Base-by-base conservation (phyloP, 2,113 vertebrate genomes). In the Bostrychus sinensis region DNA sequence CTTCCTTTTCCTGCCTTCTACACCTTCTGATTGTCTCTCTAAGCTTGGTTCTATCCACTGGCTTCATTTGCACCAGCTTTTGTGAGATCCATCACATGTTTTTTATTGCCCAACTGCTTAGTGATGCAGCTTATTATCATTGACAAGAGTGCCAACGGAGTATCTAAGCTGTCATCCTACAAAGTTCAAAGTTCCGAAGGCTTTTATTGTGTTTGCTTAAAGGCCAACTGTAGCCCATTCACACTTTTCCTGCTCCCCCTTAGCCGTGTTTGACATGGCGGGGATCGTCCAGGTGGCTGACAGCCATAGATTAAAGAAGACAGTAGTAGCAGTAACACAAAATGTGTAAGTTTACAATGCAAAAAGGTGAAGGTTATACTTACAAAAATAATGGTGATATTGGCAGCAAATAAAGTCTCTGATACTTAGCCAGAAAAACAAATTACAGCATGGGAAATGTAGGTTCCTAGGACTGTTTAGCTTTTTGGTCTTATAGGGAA, bases 1-100 rank as follows among this genome's bases (percentile, higher is more conserved):
- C 66, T 60, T 46, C 56, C 45, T 30, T 70, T 65, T 61, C 61
- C 78, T 66, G 67, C 66, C 72, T 42, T 53, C 53, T 42, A 66
- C 62, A 58, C 64, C 50, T 62, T 79, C 54, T 56, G 41, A 77
- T 78, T 63, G 66, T 79, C 69, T 85, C 75, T 62, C 76, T 37
- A 77, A 66, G 57, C 57, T 77, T 72, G 67, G 30, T 55, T 77
- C 74, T 61, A 54, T 66, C 72, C 3, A 0, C 6, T 30, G 17
- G 9, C 61, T 76, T 80, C 66, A 78, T 82, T 76, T 78, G 62
- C 62, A 48, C 72, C 67, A 64, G 48, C 51, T 56, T 39, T 43
- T 41, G 36, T 37, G 36, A 9, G 13, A 39, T 57, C 70, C 45
- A 17, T 65, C 43, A 61, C 17, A 73, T 16, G 50, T 6, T 38